Percentiles rank a stretch among this genome's conserved stretches.
These are phyloP conservation scores for Sphecodes monilicornis DNA, from an alignment of 2,888 invertebrate genomes.

Conservation along the genomic window DNA sequence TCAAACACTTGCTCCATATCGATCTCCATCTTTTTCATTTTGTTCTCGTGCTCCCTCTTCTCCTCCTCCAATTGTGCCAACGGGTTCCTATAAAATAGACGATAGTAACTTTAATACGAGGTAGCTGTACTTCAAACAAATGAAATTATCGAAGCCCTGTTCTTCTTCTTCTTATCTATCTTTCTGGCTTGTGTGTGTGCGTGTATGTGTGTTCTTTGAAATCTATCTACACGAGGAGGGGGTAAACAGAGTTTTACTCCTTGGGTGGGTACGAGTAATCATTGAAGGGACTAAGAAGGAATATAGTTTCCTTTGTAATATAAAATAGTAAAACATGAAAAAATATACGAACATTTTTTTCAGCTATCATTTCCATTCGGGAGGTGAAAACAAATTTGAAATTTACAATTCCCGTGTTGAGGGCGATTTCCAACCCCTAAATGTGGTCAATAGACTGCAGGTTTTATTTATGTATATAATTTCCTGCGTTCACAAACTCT, in stretches of 20 bases:
- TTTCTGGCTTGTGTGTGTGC: conserved; percentile 2
- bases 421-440: background rate
- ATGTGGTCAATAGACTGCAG: background rate
- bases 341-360: background rate
- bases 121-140: background rate
- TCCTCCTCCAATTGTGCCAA: conserved; percentile 99
- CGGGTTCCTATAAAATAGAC: conserved; percentile 91
- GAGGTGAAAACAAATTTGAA: background rate
- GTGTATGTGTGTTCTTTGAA: background rate
- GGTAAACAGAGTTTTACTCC: background rate
- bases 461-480: too few species aligned
- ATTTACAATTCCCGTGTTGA: background rate
- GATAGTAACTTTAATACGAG: background rate
- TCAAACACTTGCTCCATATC: conserved; percentile 99
- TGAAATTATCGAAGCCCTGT: conserved; percentile 4
- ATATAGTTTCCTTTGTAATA: conserved; percentile 1
- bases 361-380: background rate
- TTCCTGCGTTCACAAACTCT: too few species aligned
- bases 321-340: background rate
- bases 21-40: conserved; percentile 99
- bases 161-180: background rate
- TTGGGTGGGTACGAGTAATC: background rate
- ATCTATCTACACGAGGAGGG: conserved; percentile 41
- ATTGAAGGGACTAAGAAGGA: conserved; percentile 21
- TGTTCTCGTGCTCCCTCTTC: conserved; percentile 96